A percentile compares a stretch with the other conserved stretches of the same genome.
phyloP scores from a whole-genome alignment of 2,888 invertebrate genomes.

The Glomeris marginata region DNA sequence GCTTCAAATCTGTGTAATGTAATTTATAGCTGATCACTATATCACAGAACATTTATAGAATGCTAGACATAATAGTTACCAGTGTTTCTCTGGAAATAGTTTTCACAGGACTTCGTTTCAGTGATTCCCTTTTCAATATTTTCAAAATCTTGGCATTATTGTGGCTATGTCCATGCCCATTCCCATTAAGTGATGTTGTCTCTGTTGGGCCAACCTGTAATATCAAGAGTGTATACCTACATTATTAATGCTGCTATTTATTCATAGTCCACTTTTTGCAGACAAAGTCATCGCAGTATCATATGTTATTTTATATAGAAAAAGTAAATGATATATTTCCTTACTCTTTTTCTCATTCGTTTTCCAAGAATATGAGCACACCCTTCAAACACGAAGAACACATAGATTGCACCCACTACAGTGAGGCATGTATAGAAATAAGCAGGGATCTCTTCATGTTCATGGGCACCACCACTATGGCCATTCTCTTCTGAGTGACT shows the following conservation, averaged over 20 bases:
- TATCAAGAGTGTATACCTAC: background rate
- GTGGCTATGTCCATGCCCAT: constrained; percentile 18
- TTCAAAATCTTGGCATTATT: constrained; percentile 7
- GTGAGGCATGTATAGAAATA: constrained; percentile 17
- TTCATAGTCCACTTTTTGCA: too few species aligned
- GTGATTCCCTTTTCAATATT: background rate
- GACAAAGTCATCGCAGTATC: background rate
- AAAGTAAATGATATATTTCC: background rate
- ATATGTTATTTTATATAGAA: background rate
- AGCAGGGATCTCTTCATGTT: constrained; percentile 11
- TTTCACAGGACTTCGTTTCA: background rate
- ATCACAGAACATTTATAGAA: too few species aligned
- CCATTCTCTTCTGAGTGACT: constrained; percentile 3
- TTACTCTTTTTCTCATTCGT: background rate
- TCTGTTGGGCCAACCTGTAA: background rate
- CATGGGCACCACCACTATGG: constrained; percentile 12
- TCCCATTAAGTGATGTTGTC: constrained; percentile 1
- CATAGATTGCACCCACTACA: constrained; percentile 19
- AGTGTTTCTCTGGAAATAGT: constrained; percentile 7
- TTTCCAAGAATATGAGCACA: background rate
- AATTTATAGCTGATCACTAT: too few species aligned
- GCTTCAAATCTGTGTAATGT: too few species aligned
- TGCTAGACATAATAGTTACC: constrained; percentile 1
- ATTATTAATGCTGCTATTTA: too few species aligned
- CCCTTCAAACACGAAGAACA: constrained; percentile 21